Conservation (phyloP, 2,797 vertebrate species). For the Champsocephalus gunnari region DNA sequence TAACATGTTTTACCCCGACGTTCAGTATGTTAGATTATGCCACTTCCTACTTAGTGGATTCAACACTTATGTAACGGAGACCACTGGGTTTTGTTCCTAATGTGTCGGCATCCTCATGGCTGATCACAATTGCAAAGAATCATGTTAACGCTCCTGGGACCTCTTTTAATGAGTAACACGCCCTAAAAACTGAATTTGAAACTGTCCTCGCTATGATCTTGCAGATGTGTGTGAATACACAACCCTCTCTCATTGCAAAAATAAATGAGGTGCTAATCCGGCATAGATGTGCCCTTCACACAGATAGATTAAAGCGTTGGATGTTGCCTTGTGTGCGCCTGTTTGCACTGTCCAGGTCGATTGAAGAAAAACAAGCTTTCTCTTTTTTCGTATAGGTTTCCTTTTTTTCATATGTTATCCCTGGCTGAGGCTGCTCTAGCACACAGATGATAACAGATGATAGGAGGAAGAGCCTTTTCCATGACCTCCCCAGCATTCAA, state of each 20-base stretch:
- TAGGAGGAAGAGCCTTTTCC: conserved; percentile 34
- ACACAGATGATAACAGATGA: conserved; percentile 59
- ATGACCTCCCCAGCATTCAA: conserved; percentile 67
- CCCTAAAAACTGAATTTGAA: conserved; percentile 24
- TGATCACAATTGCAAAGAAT: conserved; percentile 24
- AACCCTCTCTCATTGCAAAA: conserved; percentile 1
- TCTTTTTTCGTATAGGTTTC: conserved; percentile 23
- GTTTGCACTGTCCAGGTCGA: conserved; percentile 28
- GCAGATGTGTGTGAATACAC: conserved; percentile 13
- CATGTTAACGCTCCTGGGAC: background rate
- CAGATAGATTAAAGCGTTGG: conserved; percentile 27
- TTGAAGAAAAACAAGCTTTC: background rate
- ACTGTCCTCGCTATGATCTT: background rate
- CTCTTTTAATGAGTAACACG: conserved; percentile 18
- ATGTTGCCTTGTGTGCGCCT: background rate
- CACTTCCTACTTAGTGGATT: conserved; percentile 24
- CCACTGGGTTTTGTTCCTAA: conserved; percentile 19
- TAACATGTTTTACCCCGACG: conserved; percentile 49
- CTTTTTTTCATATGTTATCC: conserved; percentile 40
- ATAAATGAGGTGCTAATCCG: conserved; percentile 29
- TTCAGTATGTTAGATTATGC: conserved; percentile 18
- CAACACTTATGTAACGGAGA: conserved; percentile 20
- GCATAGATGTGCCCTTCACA: background rate
- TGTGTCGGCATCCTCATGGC: conserved; percentile 1
- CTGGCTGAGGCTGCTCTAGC: conserved; percentile 34